Evolutionary conservation across 2,797 vertebrate species (phyloP).

Genomic region (Sebastes goodei): DNA sequence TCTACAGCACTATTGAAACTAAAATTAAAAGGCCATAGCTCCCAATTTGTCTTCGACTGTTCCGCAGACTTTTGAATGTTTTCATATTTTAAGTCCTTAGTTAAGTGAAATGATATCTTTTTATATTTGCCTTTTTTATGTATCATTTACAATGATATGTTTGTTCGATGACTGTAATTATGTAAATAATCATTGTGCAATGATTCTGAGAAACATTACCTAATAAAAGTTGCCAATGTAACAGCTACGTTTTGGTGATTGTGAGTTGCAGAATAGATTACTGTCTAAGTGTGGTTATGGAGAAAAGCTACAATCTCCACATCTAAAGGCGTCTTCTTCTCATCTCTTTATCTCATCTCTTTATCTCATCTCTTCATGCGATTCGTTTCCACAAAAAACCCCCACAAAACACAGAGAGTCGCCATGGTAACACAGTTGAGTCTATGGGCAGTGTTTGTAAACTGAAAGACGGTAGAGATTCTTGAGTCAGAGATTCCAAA

Average conservation of each 20-base stretch:
- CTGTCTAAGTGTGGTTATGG: background rate
- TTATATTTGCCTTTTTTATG: background rate
- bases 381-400: no score
- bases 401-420: background rate
- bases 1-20: background rate
- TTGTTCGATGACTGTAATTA: slow-evolving; percentile 17
- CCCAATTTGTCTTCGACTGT: accelerated
- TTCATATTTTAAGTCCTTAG: background rate
- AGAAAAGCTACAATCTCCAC: background rate
- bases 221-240: background rate
- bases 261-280: background rate
- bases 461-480: background rate
- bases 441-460: background rate
- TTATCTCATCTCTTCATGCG: no score
- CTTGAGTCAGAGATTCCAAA: background rate
- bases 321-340: background rate
- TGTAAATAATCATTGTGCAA: background rate
- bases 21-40: background rate
- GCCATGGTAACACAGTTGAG: background rate
- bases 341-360: background rate
- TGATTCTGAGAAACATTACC: background rate
- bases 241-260: background rate
- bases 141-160: background rate
- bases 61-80: background rate
- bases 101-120: background rate